Percentiles rank a stretch among this genome's conserved stretches.
These are phyloP conservation scores for Pelobates cultripes DNA, from an alignment of 2,797 vertebrate genomes.

Conservation along the genomic window DNA sequence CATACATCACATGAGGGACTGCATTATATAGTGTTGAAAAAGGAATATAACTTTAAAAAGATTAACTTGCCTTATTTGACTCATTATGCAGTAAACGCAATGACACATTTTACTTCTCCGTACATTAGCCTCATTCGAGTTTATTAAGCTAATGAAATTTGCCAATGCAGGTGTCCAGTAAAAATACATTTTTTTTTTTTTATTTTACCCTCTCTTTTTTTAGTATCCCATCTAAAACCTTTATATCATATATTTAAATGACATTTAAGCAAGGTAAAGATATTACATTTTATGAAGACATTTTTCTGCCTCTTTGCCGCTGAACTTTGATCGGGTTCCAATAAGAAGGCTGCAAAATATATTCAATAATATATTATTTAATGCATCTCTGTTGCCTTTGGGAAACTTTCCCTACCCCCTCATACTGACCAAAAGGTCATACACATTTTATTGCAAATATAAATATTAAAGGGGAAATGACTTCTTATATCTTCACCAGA, in stretches of 20 bases:
- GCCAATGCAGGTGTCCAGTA: conserved; percentile 18
- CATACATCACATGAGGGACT: no score
- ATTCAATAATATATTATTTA: conserved; percentile 52
- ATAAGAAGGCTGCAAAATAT: conserved; percentile 25
- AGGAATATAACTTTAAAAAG: background rate
- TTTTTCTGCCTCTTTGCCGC: conserved; percentile 32
- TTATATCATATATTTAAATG: conserved; percentile 30
- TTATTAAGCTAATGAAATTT: conserved; percentile 46
- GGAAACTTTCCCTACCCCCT: conserved; percentile 13
- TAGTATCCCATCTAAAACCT: conserved; percentile 41
- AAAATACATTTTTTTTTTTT: background rate
- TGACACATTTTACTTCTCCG: conserved; percentile 34
- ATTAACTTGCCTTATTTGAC: conserved; percentile 12
- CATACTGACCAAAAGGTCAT: conserved; percentile 46
- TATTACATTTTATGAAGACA: conserved; percentile 42
- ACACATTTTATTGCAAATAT: conserved; percentile 52
- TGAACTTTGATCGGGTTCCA: conserved; percentile 30
- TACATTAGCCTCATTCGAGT: conserved; percentile 27
- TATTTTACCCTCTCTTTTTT: conserved; percentile 2
- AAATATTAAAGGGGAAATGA: conserved; percentile 48
- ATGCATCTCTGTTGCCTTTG: conserved; percentile 27
- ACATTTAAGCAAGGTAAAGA: conserved; percentile 33
- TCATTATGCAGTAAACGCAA: conserved; percentile 24
- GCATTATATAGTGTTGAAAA: background rate
- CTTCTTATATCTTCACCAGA: background rate